phyloP scores from a whole-genome alignment of 1,140 invertebrate species.

The Melitaea cinxia region DNA sequence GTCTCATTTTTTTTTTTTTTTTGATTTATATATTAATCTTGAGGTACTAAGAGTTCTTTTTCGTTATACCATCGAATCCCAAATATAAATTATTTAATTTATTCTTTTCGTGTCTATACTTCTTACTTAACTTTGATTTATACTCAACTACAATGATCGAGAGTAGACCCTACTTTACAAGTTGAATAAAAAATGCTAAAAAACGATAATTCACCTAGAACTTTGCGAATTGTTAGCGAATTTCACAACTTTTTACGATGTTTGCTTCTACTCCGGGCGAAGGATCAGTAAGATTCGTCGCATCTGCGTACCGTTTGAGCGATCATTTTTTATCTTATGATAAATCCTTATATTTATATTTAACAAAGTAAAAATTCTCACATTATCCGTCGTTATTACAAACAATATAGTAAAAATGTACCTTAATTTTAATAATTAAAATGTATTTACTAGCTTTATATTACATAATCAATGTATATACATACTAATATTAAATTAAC shows the following conservation, averaged over 20 bases:
- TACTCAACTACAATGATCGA: slow-evolving; percentile 31
- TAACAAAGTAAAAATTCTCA: slow-evolving; percentile 28
- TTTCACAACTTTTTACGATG: slow-evolving; percentile 66
- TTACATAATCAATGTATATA: too few relatives aligned
- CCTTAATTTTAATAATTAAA: too few relatives aligned
- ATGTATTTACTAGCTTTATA: too few relatives aligned
- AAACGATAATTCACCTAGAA: slow-evolving; percentile 58
- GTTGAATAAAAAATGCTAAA: slow-evolving; percentile 45
- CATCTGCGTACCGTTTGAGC: slow-evolving; percentile 62
- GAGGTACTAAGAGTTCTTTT: slow-evolving; percentile 18
- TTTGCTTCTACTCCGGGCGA: slow-evolving; percentile 62
- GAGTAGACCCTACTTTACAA: slow-evolving; percentile 46
- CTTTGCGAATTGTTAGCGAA: slow-evolving; percentile 60
- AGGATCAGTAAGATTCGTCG: slow-evolving; percentile 61
- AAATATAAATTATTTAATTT: slow-evolving; percentile 41
- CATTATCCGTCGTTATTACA: slow-evolving; percentile 13
- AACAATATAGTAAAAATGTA: not conserved
- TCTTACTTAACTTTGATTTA: slow-evolving; percentile 51
- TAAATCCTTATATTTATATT: slow-evolving; percentile 50
- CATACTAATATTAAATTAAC: too few relatives aligned
- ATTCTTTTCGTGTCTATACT: slow-evolving; percentile 56
- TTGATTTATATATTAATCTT: slow-evolving; percentile 29
- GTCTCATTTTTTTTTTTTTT: not conserved
- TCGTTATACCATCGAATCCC: slow-evolving; percentile 29
- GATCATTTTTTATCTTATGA: slow-evolving; percentile 60